Evolutionary conservation across 2,113 vertebrate species (phyloP).

Genomic region (Cebus imitator): DNA sequence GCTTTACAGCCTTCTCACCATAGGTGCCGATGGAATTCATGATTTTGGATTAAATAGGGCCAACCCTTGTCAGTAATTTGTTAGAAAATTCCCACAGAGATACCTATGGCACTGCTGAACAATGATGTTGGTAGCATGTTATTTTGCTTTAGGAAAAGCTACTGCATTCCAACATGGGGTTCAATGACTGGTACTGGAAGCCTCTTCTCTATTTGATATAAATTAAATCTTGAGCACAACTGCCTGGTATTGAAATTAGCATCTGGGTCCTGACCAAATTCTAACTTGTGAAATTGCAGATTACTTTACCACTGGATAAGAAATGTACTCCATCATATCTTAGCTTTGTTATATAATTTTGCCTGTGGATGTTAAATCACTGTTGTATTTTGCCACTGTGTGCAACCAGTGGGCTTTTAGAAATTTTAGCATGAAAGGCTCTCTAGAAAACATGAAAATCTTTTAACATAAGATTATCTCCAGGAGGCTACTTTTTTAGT

Average conservation of each 20-base stretch:
- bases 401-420: conserved; percentile 43
- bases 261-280: conserved; percentile 60
- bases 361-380: conserved; percentile 58
- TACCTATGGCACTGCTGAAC: conserved; percentile 59
- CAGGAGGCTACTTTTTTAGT: conserved; percentile 58
- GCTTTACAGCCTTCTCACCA: conserved; percentile 61
- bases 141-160: conserved; percentile 66
- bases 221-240: conserved; percentile 62
- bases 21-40: conserved; percentile 66
- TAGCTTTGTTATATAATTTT: conserved; percentile 50
- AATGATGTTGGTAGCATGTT: conserved; percentile 54
- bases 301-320: conserved; percentile 58
- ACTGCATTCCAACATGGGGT: neutral
- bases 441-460: conserved; percentile 69
- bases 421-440: conserved; percentile 64
- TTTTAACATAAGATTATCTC: conserved; percentile 58
- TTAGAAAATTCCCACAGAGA: conserved; percentile 63
- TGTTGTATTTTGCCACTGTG: conserved; percentile 12
- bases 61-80: conserved; percentile 66
- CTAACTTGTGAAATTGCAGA: conserved; percentile 48
- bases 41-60: conserved; percentile 72
- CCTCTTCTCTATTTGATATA: conserved; percentile 32
- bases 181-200: conserved; percentile 30
- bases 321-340: conserved; percentile 23
- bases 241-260: conserved; percentile 62